A percentile compares a stretch with the other conserved stretches of the same genome.
Conservation (phyloP, 2,113 vertebrate species). For the Piaya cayana region DNA sequence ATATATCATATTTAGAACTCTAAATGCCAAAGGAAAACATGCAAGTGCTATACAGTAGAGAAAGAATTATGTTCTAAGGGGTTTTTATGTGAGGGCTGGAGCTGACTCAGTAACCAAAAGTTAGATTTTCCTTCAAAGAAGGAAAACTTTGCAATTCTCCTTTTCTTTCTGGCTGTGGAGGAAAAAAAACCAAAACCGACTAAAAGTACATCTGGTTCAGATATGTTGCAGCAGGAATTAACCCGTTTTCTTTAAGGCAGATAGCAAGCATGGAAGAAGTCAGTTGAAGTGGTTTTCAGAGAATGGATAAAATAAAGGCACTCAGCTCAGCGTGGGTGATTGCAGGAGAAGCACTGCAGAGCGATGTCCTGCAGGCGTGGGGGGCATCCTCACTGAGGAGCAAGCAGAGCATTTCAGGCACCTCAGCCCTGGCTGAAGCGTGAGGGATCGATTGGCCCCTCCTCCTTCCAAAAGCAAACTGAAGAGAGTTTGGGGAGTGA, state of each 20-base stretch:
- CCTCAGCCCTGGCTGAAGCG: background rate
- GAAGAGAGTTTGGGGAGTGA: background rate
- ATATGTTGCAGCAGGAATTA: constrained; percentile 15
- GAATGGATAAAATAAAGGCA: background rate
- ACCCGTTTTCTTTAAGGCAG: background rate
- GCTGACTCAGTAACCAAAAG: background rate
- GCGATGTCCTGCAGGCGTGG: rapidly evolving
- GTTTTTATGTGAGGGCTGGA: constrained; percentile 13
- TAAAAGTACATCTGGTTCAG: constrained; percentile 23
- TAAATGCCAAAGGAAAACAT: constrained; percentile 8
- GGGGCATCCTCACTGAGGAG: background rate
- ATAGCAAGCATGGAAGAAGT: background rate
- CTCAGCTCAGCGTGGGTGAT: background rate
- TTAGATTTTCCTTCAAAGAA: background rate
- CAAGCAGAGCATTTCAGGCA: background rate
- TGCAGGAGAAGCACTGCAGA: background rate
- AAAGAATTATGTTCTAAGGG: background rate
- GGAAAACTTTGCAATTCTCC: background rate
- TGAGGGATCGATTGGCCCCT: rapidly evolving
- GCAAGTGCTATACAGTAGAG: background rate
- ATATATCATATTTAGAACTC: background rate
- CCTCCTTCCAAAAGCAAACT: background rate
- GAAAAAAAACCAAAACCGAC: background rate
- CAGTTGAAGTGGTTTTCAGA: background rate
- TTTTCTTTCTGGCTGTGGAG: constrained; percentile 13